Conservation (phyloP, 2,888 invertebrate genomes). For the Rhagonycha lutea region DNA sequence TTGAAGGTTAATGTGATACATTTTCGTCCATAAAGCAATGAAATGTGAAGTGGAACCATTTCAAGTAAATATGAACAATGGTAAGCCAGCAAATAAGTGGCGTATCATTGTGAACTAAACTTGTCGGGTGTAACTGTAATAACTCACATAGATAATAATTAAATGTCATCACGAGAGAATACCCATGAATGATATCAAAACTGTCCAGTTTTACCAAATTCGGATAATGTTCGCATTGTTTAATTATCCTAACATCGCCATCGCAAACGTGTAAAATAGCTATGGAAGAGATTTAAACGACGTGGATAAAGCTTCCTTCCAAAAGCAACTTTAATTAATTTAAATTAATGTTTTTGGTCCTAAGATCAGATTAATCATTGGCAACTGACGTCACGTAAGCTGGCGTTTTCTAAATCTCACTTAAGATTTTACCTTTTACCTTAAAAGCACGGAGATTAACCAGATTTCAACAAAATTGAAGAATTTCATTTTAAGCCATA, state of each 20-base stretch:
- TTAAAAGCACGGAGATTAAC: neutral
- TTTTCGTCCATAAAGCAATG: neutral
- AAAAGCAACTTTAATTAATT: conserved; percentile 23
- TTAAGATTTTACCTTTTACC: neutral
- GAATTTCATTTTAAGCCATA: neutral
- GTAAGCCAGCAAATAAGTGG: neutral
- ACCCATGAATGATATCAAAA: conserved; percentile 28
- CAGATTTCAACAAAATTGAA: neutral
- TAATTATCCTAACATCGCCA: neutral
- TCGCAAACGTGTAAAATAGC: conserved; percentile 9
- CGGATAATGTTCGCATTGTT: conserved; percentile 15
- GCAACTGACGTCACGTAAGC: conserved; percentile 5
- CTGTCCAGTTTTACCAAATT: conserved; percentile 22
- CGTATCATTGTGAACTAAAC: conserved; percentile 13
- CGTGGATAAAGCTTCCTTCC: conserved; percentile 12
- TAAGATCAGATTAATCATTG: conserved; percentile 12
- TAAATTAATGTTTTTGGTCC: conserved; percentile 20
- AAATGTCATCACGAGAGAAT: conserved; percentile 25
- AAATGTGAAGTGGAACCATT: conserved; percentile 1
- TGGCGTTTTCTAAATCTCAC: neutral
- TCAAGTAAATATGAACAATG: conserved; percentile 1
- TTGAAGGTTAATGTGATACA: conserved; percentile 1
- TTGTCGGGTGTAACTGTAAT: conserved; percentile 4
- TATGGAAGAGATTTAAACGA: conserved; percentile 9
- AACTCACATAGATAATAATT: conserved; percentile 25